Percentiles rank a stretch among this genome's conserved stretches.
Evolutionary conservation across 2,113 vertebrate genomes (phyloP).

Genomic region (Ariopsis seemanni): DNA sequence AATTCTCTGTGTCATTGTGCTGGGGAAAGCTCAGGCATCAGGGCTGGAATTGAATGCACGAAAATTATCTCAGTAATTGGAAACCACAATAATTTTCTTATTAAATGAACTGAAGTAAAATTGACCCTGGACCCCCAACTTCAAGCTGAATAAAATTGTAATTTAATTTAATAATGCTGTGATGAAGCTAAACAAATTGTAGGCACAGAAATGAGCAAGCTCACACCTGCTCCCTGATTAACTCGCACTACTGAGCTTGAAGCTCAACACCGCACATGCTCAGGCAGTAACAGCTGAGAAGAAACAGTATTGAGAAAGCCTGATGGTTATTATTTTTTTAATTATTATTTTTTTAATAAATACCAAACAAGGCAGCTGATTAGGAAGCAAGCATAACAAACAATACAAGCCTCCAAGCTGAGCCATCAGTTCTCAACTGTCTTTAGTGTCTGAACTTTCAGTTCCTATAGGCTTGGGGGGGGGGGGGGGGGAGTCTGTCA

Average conservation of each 20-base stretch:
- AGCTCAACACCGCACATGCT: neutral
- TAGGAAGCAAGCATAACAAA: neutral
- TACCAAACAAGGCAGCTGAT: neutral
- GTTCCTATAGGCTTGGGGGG: too few species aligned
- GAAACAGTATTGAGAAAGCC: neutral
- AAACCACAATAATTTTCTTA: slow-evolving; percentile 39
- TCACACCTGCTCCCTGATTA: slow-evolving; percentile 29
- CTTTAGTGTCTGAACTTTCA: neutral
- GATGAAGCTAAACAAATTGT: slow-evolving; percentile 14
- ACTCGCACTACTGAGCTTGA: neutral
- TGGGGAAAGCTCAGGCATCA: neutral
- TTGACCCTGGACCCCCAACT: neutral
- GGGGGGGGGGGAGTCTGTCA: neutral
- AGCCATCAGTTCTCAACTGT: neutral
- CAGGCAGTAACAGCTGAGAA: neutral
- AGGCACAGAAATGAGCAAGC: neutral
- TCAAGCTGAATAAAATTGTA: slow-evolving; percentile 21
- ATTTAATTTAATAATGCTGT: slow-evolving; percentile 29
- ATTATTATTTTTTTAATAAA: neutral
- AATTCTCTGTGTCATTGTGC: neutral
- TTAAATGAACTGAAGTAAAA: slow-evolving; percentile 13
- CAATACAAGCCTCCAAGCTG: too few species aligned
- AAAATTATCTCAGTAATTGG: slow-evolving; percentile 32
- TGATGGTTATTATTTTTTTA: neutral
- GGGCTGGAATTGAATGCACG: slow-evolving; percentile 28